Percentiles rank a stretch among this genome's conserved stretches.
These are phyloP conservation scores for Thamnophis elegans DNA, from an alignment of 2,797 vertebrate species.

Conservation along the genomic window DNA sequence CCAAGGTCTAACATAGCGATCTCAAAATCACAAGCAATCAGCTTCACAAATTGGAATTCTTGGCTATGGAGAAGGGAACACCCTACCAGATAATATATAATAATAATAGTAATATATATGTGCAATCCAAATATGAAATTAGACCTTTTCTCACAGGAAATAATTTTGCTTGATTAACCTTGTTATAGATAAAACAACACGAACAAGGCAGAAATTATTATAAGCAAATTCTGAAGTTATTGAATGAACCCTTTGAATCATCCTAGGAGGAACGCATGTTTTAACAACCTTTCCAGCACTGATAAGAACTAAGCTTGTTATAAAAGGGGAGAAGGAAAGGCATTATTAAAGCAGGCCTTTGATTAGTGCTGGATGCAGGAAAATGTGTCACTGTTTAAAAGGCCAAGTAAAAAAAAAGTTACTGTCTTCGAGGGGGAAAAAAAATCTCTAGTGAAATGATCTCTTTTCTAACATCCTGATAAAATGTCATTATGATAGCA, in stretches of 20 bases:
- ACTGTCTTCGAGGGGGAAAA: conserved; percentile 45
- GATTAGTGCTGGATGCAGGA: conserved; percentile 49
- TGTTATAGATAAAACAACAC: background rate
- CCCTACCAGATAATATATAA: background rate
- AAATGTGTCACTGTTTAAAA: conserved; percentile 56
- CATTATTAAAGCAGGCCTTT: conserved; percentile 44
- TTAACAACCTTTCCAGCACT: conserved; percentile 55
- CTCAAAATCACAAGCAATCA: background rate
- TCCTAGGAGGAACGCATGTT: conserved; percentile 42
- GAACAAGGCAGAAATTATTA: background rate
- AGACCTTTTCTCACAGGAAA: background rate
- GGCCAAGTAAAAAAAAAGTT: conserved; percentile 58
- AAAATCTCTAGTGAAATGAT: conserved; percentile 53
- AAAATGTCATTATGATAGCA: conserved; percentile 62
- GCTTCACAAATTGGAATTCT: background rate
- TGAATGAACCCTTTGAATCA: conserved; percentile 41
- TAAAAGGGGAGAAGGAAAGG: conserved; percentile 50
- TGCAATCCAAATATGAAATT: background rate
- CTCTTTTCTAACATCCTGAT: conserved; percentile 54
- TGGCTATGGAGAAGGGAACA: background rate
- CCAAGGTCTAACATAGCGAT: background rate
- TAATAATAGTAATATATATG: too few species aligned
- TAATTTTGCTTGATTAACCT: conserved; percentile 11
- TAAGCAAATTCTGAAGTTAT: background rate
- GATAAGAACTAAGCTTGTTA: conserved; percentile 59